A percentile compares a stretch with the other conserved stretches of the same genome.
These are phyloP conservation scores for Torymus tubicola DNA, from an alignment of 2,888 invertebrate species.

Conservation along the genomic window DNA sequence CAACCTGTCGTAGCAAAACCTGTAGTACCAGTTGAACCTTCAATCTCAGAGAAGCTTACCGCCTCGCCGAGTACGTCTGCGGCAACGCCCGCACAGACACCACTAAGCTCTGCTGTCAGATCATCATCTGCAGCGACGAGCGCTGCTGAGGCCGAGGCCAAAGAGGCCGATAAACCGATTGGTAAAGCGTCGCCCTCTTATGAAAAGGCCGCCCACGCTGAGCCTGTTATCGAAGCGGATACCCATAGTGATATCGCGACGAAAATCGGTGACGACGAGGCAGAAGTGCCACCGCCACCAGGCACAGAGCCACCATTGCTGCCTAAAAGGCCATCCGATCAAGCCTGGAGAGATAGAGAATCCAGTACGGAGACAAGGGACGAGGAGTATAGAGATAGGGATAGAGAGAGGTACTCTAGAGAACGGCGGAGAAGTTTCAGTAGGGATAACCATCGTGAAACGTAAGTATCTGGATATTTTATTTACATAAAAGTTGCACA, in stretches of 20 bases:
- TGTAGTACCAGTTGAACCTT: not conserved
- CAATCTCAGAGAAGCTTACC: conserved; percentile 47
- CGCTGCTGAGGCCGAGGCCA: conserved; percentile 35
- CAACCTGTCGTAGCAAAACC: conserved; percentile 33
- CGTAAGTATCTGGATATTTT: conserved; percentile 63
- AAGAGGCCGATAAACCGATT: conserved; percentile 47
- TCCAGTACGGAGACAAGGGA: conserved; percentile 44
- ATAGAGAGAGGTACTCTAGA: conserved; percentile 68
- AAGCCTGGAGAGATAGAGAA: conserved; percentile 58
- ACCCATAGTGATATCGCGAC: conserved; percentile 65
- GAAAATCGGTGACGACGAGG: conserved; percentile 69
- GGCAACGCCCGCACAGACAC: conserved; percentile 26
- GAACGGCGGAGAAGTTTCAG: conserved; percentile 73
- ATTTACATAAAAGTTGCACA: too few relatives aligned
- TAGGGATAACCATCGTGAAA: conserved; percentile 72
- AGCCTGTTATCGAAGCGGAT: conserved; percentile 64
- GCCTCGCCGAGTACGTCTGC: conserved; percentile 30
- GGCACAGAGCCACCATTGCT: conserved; percentile 73
- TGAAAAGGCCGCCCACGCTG: conserved; percentile 34
- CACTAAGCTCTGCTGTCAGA: conserved; percentile 16
- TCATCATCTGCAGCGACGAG: conserved; percentile 25
- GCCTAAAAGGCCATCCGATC: conserved; percentile 68
- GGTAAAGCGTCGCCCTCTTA: conserved; percentile 45
- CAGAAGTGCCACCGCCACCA: conserved; percentile 73
- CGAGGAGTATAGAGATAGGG: conserved; percentile 64